Percentiles rank a stretch among this genome's conserved stretches.
Conservation (phyloP, 2,113 vertebrate genomes). For the Catharus fuscescens region DNA sequence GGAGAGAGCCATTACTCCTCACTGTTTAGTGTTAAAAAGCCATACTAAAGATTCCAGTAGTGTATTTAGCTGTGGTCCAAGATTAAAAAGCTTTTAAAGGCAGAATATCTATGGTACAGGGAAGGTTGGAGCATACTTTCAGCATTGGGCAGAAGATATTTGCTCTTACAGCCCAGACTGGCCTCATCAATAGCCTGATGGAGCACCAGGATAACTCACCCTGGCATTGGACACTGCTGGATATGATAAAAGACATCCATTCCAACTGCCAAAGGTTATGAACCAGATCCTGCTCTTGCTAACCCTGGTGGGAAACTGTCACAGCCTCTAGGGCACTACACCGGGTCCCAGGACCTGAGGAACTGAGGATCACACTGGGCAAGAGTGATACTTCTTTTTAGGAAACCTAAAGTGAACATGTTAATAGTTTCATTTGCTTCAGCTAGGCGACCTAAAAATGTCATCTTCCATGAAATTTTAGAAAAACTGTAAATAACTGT, state of each 20-base stretch:
- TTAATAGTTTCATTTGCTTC: slow-evolving; percentile 4
- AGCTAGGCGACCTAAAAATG: slow-evolving; percentile 43
- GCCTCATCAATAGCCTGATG: neutral
- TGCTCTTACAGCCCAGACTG: neutral
- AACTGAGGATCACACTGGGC: neutral
- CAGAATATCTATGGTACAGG: neutral
- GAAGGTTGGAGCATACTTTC: neutral
- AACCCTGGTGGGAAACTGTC: neutral
- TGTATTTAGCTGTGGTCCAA: neutral
- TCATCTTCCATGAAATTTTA: neutral
- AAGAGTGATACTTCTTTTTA: neutral
- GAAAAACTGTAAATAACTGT: slow-evolving; percentile 46
- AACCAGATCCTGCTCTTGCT: neutral
- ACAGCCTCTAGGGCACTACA: neutral
- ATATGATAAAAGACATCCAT: neutral
- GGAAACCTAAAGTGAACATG: neutral
- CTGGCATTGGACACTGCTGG: neutral
- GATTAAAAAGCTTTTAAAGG: neutral
- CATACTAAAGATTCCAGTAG: neutral
- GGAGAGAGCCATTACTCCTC: neutral
- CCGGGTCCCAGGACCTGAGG: neutral
- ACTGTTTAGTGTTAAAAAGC: neutral
- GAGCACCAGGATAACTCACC: neutral
- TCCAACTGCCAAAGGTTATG: neutral
- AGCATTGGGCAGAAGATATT: neutral